phyloP scores from a whole-genome alignment of 2,888 invertebrate genomes.

The Thecophora atra region DNA sequence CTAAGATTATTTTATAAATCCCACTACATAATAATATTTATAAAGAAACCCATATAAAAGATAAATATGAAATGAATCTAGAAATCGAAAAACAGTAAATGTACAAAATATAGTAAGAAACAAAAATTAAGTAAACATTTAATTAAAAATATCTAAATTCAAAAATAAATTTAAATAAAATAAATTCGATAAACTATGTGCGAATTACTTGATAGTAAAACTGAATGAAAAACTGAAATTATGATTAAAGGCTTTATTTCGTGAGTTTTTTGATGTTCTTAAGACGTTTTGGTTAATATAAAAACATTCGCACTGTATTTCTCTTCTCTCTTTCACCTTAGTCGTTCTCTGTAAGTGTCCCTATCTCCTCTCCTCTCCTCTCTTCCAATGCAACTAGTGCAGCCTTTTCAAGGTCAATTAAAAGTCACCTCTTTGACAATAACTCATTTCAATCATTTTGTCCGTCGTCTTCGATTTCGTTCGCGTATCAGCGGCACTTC shows the following conservation, averaged over 20 bases:
- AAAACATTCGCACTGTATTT: too few species aligned
- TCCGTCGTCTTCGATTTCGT: slow-evolving; percentile 1
- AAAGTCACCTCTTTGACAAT: slow-evolving; percentile 44
- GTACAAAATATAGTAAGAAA: not conserved
- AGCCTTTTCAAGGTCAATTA: slow-evolving; percentile 41
- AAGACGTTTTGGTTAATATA: too few species aligned
- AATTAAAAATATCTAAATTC: not conserved
- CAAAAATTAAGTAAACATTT: not conserved
- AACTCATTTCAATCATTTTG: slow-evolving; percentile 48
- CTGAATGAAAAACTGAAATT: not conserved
- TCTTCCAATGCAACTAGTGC: too few species aligned
- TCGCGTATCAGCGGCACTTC: slow-evolving; percentile 60
- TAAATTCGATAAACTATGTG: not conserved
- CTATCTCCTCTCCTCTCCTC: too few species aligned
- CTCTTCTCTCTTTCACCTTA: too few species aligned
- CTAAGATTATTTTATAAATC: too few species aligned
- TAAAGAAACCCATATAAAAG: not conserved
- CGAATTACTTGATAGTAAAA: not conserved
- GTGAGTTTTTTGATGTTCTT: too few species aligned
- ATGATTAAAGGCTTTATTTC: too few species aligned
- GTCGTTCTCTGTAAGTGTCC: too few species aligned
- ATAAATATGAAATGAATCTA: not conserved
- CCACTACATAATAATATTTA: not conserved
- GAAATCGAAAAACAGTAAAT: not conserved
- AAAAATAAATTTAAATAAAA: not conserved